These are phyloP conservation scores for Mus minutoides DNA, from an alignment of 2,797 vertebrate species.

Conservation along the genomic window DNA sequence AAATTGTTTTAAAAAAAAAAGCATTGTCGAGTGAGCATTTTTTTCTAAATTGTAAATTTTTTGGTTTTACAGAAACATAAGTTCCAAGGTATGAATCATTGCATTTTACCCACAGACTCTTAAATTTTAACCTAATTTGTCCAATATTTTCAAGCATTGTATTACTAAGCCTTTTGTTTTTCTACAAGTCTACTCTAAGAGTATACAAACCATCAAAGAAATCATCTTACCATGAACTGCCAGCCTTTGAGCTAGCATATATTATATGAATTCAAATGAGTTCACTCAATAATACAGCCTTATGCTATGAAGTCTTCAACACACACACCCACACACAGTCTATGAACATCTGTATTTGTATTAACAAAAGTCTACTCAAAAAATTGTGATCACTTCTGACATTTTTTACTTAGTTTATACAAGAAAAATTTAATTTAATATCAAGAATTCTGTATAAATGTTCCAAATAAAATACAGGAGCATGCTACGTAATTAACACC, in stretches of 20 bases:
- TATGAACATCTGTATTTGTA: background rate
- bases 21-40: background rate
- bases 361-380: background rate
- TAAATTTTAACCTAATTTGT: background rate
- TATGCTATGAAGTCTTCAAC: background rate
- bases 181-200: background rate
- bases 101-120: background rate
- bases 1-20: background rate
- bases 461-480: constrained; percentile 86
- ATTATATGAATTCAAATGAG: background rate
- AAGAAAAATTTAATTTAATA: constrained; percentile 88
- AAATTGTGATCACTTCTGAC: background rate
- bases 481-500: constrained; percentile 84
- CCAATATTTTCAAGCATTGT: background rate
- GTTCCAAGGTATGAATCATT: background rate
- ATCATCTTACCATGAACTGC: background rate
- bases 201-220: background rate
- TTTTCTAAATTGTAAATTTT: background rate
- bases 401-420: constrained; percentile 65
- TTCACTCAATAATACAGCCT: background rate
- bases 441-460: constrained; percentile 85
- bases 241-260: background rate
- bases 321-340: background rate
- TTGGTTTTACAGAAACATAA: background rate
- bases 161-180: background rate